Evolutionary conservation across 2,113 vertebrate species (phyloP).

Genomic region (Cranoglanis bouderius): DNA sequence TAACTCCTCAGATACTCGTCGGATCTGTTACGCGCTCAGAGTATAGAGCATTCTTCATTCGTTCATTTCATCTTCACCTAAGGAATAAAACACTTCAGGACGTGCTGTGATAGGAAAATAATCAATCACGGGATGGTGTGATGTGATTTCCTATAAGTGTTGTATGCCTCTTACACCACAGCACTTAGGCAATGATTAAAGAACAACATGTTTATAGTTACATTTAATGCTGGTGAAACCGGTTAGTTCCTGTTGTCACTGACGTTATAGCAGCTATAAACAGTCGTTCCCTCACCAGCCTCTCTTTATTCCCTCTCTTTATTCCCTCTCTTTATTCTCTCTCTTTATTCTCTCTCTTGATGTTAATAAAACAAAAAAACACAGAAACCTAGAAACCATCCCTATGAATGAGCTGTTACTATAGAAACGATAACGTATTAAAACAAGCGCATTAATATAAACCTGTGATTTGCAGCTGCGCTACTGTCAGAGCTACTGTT

Average conservation of each 20-base stretch:
- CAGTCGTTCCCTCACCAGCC: neutral
- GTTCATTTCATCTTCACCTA: neutral
- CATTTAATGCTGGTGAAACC: neutral
- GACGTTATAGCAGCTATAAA: neutral
- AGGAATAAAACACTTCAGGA: neutral
- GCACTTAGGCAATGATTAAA: neutral
- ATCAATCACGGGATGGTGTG: neutral
- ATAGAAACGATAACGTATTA: no score
- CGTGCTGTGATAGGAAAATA: neutral
- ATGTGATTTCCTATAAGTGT: neutral
- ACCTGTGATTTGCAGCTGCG: no score
- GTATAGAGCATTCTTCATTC: neutral
- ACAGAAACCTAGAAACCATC: no score
- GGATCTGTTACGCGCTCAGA: neutral
- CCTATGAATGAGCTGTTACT: no score
- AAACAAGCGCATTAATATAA: no score
- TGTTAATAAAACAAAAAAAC: neutral
- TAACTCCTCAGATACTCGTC: neutral
- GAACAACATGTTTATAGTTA: neutral
- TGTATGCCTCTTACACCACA: no score
- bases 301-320: neutral
- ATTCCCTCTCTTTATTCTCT: no score
- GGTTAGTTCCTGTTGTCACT: no score
- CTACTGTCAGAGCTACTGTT: no score
- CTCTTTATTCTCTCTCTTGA: neutral